Percentiles rank a stretch among this genome's conserved stretches.
Evolutionary conservation across 1,140 invertebrate species (phyloP).

Genomic region (Matsumurasca onukii): DNA sequence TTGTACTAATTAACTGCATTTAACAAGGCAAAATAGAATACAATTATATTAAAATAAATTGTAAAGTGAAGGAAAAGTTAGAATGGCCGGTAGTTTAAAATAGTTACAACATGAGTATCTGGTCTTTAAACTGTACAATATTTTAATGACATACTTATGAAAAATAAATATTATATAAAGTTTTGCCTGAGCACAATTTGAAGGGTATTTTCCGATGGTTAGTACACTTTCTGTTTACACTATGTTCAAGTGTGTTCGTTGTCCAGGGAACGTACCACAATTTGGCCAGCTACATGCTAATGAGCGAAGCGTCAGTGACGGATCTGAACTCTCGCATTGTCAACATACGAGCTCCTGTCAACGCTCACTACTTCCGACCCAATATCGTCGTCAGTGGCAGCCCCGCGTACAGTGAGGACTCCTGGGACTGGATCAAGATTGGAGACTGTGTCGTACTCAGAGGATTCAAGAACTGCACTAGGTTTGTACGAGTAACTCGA

Average conservation of each 20-base stretch:
- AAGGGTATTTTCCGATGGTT: no score
- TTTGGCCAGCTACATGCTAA: conserved; percentile 51
- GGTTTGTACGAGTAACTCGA: no score
- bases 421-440: conserved; percentile 51
- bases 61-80: no score
- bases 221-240: background rate
- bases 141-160: background rate
- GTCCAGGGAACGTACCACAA: conserved; percentile 50
- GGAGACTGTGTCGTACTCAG: conserved; percentile 46
- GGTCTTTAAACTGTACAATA: background rate
- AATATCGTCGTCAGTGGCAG: conserved; percentile 50
- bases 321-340: conserved; percentile 50
- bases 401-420: conserved; percentile 51
- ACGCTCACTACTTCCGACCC: conserved; percentile 51
- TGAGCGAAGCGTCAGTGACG: conserved; percentile 50
- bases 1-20: no score
- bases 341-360: conserved; percentile 40
- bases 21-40: no score
- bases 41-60: no score
- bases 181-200: no score
- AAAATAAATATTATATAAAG: background rate
- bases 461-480: no score
- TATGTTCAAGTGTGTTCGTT: background rate
- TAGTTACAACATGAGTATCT: background rate
- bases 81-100: background rate